Percentiles rank a stretch among this genome's conserved stretches.
phyloP scores from a whole-genome alignment of 2,113 vertebrate genomes.

The Cheirogaleus medius region DNA sequence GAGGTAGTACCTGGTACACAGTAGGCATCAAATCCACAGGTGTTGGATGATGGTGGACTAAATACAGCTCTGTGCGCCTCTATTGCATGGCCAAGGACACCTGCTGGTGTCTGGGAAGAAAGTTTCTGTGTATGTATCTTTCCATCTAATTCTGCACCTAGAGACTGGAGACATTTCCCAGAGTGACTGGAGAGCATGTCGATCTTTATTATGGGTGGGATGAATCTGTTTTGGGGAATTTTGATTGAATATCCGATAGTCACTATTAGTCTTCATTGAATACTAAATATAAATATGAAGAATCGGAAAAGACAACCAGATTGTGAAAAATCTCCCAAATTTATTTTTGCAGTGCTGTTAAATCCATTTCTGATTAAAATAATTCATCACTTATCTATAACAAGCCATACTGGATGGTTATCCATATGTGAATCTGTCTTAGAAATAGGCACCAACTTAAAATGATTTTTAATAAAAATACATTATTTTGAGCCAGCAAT shows the following conservation, averaged over 20 bases:
- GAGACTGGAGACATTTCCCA: background rate
- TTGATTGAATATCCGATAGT: slow-evolving; percentile 53
- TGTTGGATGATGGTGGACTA: rapidly evolving
- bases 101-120: background rate
- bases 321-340: slow-evolving; percentile 80
- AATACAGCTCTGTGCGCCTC: rapidly evolving
- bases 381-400: slow-evolving; percentile 80
- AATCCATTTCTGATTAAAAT: slow-evolving; percentile 82
- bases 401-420: slow-evolving; percentile 57
- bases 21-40: background rate
- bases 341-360: slow-evolving; percentile 76
- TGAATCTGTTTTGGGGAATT: slow-evolving; percentile 13
- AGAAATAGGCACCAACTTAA: slow-evolving; percentile 60
- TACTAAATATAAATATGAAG: slow-evolving; percentile 67
- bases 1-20: background rate
- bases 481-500: slow-evolving; percentile 72
- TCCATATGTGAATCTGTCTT: slow-evolving; percentile 66
- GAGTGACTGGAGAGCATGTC: background rate
- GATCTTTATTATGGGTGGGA: slow-evolving; percentile 1
- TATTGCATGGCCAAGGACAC: rapidly evolving
- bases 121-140: rapidly evolving
- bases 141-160: background rate
- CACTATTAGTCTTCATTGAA: slow-evolving; percentile 74
- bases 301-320: slow-evolving; percentile 68
- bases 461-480: slow-evolving; percentile 79